Conservation (phyloP, 2,888 invertebrate genomes). For the Sinodicranocentrus sp. region DNA sequence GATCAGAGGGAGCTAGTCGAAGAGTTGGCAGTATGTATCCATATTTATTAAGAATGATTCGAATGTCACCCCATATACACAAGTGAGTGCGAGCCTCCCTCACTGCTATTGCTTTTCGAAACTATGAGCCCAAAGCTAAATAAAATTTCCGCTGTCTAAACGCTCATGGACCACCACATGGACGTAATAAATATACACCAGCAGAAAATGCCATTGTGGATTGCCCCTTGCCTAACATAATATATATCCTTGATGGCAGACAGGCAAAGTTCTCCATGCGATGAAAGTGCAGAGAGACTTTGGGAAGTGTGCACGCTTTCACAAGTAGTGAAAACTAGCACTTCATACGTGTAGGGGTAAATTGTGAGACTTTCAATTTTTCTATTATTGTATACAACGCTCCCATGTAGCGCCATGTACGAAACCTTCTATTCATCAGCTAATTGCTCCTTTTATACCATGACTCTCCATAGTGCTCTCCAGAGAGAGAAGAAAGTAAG, state of each 20-base stretch:
- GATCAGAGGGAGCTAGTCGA: too few relatives aligned
- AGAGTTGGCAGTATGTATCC: too few relatives aligned
- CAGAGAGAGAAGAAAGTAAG: conserved; percentile 10
- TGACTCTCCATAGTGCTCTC: conserved; percentile 23
- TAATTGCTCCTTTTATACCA: conserved; percentile 53
- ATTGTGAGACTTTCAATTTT: conserved; percentile 17
- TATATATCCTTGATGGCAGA: too few relatives aligned
- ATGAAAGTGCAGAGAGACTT: too few relatives aligned
- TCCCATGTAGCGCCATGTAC: neutral
- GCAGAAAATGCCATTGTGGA: neutral
- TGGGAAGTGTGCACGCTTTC: too few relatives aligned
- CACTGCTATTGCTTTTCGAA: neutral
- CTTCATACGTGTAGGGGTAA: neutral
- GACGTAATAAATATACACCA: neutral
- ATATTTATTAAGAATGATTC: too few relatives aligned
- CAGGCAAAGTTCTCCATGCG: too few relatives aligned
- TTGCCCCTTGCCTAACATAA: neutral
- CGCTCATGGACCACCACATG: too few relatives aligned
- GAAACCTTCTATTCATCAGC: conserved; percentile 44
- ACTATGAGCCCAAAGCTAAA: neutral
- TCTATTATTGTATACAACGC: neutral
- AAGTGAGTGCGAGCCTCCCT: neutral
- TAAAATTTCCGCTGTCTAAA: too few relatives aligned
- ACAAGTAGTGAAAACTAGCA: neutral
- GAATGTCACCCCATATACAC: too few relatives aligned